Evolutionary conservation across 2,888 invertebrate genomes (phyloP), one percentile per base, ranked within the genome.

Genomic region (Pherbina coryleti): DNA sequence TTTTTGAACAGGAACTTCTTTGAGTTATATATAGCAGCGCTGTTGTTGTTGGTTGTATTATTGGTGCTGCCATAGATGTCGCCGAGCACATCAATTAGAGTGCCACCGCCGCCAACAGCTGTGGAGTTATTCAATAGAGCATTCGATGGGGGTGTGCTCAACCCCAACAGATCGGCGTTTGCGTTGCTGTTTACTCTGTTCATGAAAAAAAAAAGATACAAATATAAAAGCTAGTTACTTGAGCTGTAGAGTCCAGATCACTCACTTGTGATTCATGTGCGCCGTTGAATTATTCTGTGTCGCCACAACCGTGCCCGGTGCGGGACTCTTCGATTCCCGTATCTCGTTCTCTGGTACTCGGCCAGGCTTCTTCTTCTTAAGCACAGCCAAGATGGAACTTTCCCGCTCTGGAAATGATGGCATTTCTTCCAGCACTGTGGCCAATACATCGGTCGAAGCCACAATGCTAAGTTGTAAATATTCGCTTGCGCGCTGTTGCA

Each of bases 391-490:
- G 85, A 99, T 98, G 17, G 98, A 98, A 79, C 98, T 98, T 91
- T 98, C 98, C 83, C 99, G 93, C 91, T 99, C 99, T 5, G 99
- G 98, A 91, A 99, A 99, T 73, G 99, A 98, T 81, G 99, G 99
- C 99, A 99, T 99, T 92, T 99, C 99, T 92, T 99, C 99, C 83
- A 99, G 91, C 72, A 99, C 98, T 73, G 98, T 99, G 31, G 98
- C 98, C 88, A 99, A 91, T 78, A 99, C 98, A 92, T 99, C 99
- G 76, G 97, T 94, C 81, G 98, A 97, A 44, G 98, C 98, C 80
- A 98, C 96, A 86, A 97, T 96, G 89, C 98, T 98, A 80, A 99
- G 92, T 87, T 98, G 97, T 79, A 99, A 91, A 91, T 99, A 99
- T 91, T 99, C 99, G 79, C 98, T 97, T 75, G 99, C 98, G 85